phyloP scores from a whole-genome alignment of 2,113 vertebrate genomes.

The Neolamprologus tretocephalus region DNA sequence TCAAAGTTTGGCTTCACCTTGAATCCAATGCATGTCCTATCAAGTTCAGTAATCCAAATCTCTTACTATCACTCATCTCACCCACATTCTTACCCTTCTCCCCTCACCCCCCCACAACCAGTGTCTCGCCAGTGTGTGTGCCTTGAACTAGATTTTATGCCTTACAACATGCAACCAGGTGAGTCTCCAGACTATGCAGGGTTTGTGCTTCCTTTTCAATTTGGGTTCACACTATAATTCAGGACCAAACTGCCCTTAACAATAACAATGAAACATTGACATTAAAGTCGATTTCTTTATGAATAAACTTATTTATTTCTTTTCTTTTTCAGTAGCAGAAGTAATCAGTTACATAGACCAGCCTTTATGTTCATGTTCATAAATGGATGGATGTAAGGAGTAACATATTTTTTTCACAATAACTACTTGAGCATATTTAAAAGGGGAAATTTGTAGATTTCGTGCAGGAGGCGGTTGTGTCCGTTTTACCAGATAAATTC shows the following conservation, averaged over 20 bases:
- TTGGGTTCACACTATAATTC: not conserved
- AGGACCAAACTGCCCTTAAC: not conserved
- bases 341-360: not conserved
- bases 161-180: not conserved
- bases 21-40: not conserved
- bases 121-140: fast-evolving
- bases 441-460: not conserved
- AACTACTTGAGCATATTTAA: not conserved
- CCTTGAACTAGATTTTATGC: not conserved
- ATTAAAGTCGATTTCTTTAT: not conserved
- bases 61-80: not conserved
- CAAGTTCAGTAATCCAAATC: not conserved
- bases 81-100: not conserved
- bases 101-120: not conserved
- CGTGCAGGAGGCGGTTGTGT: not conserved
- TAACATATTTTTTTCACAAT: not conserved
- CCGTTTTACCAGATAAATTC: not conserved
- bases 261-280: not conserved
- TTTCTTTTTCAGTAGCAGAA: not conserved
- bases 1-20: not conserved
- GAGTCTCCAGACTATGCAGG: not conserved
- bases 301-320: not conserved
- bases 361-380: not conserved
- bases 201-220: not conserved
- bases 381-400: not conserved